A percentile compares a stretch with the other conserved stretches of the same genome.
Conservation (phyloP, 2,113 vertebrate species). For the Erpornis zantholeuca region DNA sequence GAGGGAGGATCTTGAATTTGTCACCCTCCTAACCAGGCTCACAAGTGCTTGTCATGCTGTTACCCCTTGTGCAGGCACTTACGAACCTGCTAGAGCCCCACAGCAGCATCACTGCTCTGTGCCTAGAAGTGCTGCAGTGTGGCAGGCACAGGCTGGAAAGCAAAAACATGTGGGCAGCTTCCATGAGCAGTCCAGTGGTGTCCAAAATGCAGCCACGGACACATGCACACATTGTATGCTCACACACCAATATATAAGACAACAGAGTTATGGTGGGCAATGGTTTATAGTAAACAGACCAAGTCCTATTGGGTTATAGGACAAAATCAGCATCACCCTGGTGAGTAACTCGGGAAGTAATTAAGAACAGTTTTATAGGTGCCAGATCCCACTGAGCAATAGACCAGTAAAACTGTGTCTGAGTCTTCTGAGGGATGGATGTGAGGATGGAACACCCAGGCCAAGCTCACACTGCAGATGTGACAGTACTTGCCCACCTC, state of each 20-base stretch:
- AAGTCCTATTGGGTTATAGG: neutral
- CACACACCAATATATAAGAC: neutral
- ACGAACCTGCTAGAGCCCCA: neutral
- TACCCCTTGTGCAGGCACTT: rapidly evolving
- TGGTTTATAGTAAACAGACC: neutral
- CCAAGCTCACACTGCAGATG: neutral
- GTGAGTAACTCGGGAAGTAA: conserved; percentile 30
- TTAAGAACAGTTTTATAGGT: conserved; percentile 49
- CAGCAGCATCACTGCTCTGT: neutral
- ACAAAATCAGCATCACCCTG: neutral
- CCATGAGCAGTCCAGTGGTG: neutral
- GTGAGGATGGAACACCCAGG: neutral
- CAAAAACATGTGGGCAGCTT: rapidly evolving
- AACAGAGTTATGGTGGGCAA: neutral
- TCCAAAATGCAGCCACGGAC: rapidly evolving
- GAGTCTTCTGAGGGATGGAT: neutral
- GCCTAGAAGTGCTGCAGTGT: neutral
- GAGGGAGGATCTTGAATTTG: neutral
- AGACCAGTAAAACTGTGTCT: conserved; percentile 34
- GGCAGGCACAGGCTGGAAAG: neutral
- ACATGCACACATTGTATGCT: rapidly evolving
- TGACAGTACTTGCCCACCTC: neutral
- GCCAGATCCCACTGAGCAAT: neutral
- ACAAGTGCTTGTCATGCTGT: neutral
- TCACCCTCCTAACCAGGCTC: neutral